Conservation (phyloP, 2,797 vertebrate species). For the Protonibea diacanthus region DNA sequence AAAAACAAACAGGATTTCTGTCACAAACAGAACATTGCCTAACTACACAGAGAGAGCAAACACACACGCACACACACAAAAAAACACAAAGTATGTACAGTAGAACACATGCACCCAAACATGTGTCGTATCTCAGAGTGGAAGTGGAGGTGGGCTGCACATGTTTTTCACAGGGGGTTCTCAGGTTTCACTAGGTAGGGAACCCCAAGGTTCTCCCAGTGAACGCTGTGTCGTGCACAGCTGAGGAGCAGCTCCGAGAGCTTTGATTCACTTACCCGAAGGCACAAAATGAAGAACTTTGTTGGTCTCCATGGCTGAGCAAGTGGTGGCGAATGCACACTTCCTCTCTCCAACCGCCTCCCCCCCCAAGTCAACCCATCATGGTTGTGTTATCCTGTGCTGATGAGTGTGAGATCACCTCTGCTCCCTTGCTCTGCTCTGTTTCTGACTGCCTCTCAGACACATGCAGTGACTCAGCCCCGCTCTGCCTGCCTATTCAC, state of each 20-base stretch:
- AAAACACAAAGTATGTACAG: slow-evolving; percentile 53
- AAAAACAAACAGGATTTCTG: slow-evolving; percentile 59
- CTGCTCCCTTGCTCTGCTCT: slow-evolving; percentile 80
- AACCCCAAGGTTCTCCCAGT: slow-evolving; percentile 81
- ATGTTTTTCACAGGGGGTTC: slow-evolving; percentile 76
- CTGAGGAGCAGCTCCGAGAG: slow-evolving; percentile 66
- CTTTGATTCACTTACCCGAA: slow-evolving; percentile 84
- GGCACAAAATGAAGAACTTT: slow-evolving; percentile 91
- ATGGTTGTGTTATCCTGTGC: slow-evolving; percentile 86
- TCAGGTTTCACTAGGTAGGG: slow-evolving; percentile 83
- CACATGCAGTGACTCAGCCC: slow-evolving; percentile 90
- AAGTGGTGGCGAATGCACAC: slow-evolving; percentile 73
- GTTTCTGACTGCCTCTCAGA: slow-evolving; percentile 83
- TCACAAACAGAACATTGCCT: slow-evolving; percentile 49
- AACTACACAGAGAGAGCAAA: slow-evolving; percentile 55
- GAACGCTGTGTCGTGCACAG: slow-evolving; percentile 61
- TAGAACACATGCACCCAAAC: slow-evolving; percentile 56
- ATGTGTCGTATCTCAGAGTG: slow-evolving; percentile 62
- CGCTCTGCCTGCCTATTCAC: slow-evolving; percentile 76
- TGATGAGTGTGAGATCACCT: slow-evolving; percentile 87
- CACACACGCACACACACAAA: background rate
- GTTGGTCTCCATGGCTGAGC: slow-evolving; percentile 87
- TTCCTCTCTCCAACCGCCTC: slow-evolving; percentile 74
- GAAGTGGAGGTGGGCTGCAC: slow-evolving; percentile 71
- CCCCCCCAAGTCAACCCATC: slow-evolving; percentile 88